Base-by-base conservation (phyloP, 2,888 invertebrate species). In the Erebia ligea region DNA sequence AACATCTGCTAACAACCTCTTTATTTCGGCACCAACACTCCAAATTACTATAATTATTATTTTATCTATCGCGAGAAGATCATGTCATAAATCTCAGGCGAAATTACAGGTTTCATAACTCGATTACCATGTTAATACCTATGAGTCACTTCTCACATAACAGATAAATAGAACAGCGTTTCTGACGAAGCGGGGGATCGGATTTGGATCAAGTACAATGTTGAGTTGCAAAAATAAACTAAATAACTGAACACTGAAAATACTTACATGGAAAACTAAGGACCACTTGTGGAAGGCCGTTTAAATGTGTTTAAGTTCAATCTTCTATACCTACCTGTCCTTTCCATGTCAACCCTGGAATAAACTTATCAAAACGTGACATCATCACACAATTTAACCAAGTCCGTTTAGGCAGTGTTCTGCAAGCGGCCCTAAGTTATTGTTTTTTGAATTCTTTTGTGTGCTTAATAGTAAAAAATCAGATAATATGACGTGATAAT, bases 41-140 rank as follows among this genome's bases (percentile, higher is more conserved):
- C 70, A 81, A 86, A 91, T 90, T 79, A 88, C 89, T 86, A 84
- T 90, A 88, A 91, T 91, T 85, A 89, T 83, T 52, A n/a, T 45
- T 45, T 45, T 45, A 54, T 21, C 83, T 79, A 81, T 77, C 74
- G 83, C 82, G 78, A 79, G 84, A 78, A 80, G 81, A 86, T 86
- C 83, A 85, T 84, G 84, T 87, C 86, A 83, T 92, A 89, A 90
- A 91, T 91, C 90, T 83, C 80, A 77, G 77, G 73, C 79, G 75
- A 88, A 89, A 92, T 92, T 90, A 87, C 82, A 84, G 84, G 86
- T 84, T 89, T 80, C 81, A 82, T 83, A 83, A 83, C 84, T 82
- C 82, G 84, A 86, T 80, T 80, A 78, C 78, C 81, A 82, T 80
- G 82, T 85, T 82, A 84, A 86, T 86, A 84, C 76, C 77, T 82